Base-by-base conservation (phyloP, 2,888 invertebrate species). In the Ligdia adustata region DNA sequence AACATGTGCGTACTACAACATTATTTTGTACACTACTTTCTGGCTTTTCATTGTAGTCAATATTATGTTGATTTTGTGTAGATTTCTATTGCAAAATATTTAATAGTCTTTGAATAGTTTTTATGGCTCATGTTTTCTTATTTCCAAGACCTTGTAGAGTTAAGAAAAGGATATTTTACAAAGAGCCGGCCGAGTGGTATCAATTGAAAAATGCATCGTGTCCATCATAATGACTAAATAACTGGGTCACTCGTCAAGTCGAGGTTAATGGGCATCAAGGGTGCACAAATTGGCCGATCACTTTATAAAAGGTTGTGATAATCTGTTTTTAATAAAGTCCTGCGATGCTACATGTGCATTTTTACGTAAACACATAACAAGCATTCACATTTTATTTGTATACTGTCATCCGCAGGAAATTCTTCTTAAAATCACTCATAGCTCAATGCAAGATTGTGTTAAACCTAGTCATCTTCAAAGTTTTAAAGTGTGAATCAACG, bases 201-300 rank as follows among this genome's bases (percentile, higher is more conserved):
- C 64, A 74, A 77, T 74, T 72, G 68, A 69, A 70, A 72, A 77
- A 68, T 68, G 68, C 69, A 71, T 57, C 66, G 60, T 60, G 61
- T 64, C 64, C 59, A 69, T 66, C 60, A 69, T 66, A 66, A 75
- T 69, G 57, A 62, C 61, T 62, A 65, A 69, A 69, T 65, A 79
- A 75, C 64, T 75, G 59, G 77, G 75, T 70, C 75, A 65, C 50
- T 45, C 38, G 55, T 62, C 60, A 64, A 62, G 65, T 53, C 62
- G 66, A 74, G 72, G 75, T 75, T 74, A 78, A 76, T 73, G 49
- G 59, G 64, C 50, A 62, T 66, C 72, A 79, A 81, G 77, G 75
- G 70, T 66, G 62, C 55, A 59, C 48, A 43, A 49, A 49, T 43
- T 39, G 37, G 1, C 38, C 22, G 48, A 55, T 46, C 35, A 32